These are phyloP conservation scores for Lingula anatina DNA, from an alignment of 2,888 invertebrate species.

Conservation along the genomic window DNA sequence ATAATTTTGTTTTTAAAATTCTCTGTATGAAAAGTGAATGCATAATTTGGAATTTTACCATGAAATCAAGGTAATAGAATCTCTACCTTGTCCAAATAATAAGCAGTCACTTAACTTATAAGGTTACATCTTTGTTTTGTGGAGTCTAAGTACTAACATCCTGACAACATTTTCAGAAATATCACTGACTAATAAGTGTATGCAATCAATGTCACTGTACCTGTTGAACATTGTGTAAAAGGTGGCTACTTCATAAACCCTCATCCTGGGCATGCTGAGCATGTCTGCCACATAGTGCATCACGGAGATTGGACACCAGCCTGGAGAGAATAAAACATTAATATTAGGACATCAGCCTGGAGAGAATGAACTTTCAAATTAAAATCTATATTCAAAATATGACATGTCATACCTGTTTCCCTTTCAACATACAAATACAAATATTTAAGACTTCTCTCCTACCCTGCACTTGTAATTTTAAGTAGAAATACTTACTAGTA, in stretches of 20 bases:
- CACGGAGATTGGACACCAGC: conserved; percentile 95
- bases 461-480: too few relatives aligned
- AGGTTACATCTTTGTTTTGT: too few relatives aligned
- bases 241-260: conserved; percentile 99
- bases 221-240: conserved; percentile 99
- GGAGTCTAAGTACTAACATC: too few relatives aligned
- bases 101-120: too few relatives aligned
- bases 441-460: too few relatives aligned
- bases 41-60: background rate
- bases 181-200: too few relatives aligned
- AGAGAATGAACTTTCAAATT: too few relatives aligned
- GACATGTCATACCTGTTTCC: background rate
- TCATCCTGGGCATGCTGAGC: conserved; percentile 84
- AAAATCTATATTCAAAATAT: too few relatives aligned
- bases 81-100: background rate
- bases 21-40: background rate
- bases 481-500: too few relatives aligned
- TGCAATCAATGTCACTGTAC: too few relatives aligned
- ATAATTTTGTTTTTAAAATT: background rate
- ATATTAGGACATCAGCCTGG: conserved; percentile 91
- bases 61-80: background rate
- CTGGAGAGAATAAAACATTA: conserved; percentile 98
- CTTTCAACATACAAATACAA: background rate
- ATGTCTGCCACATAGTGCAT: conserved; percentile 98
- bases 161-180: too few relatives aligned